Evolutionary conservation across 2,113 vertebrate genomes (phyloP).

Genomic region (Cyrtonyx montezumae): DNA sequence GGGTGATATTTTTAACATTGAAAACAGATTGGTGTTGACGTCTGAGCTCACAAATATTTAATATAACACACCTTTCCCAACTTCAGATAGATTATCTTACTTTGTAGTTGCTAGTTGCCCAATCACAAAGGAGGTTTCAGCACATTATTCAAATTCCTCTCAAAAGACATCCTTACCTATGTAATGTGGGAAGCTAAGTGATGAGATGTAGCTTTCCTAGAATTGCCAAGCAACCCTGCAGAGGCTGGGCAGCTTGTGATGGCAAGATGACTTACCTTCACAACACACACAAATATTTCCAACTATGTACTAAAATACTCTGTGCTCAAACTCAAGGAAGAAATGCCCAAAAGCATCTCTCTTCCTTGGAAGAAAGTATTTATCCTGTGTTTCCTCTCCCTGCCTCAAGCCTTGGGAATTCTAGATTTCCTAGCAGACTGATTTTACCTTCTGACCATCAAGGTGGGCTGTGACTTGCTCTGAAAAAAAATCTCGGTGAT

Average conservation of each 20-base stretch:
- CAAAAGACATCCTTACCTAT: not conserved
- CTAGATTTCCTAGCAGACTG: not conserved
- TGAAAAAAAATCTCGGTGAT: not conserved
- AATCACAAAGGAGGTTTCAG: not conserved
- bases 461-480: not conserved
- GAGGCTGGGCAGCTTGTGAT: too few species aligned
- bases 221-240: too few species aligned
- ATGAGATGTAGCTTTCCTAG: too few species aligned
- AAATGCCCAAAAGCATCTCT: not conserved
- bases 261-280: not conserved
- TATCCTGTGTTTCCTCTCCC: not conserved
- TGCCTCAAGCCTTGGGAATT: not conserved
- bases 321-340: not conserved
- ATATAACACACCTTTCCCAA: not conserved
- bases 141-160: not conserved
- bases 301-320: not conserved
- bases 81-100: not conserved
- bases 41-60: not conserved
- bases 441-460: not conserved
- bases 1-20: fast-evolving
- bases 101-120: not conserved
- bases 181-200: too few species aligned
- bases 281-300: not conserved
- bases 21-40: not conserved
- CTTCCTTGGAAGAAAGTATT: not conserved